Evolutionary conservation across 2,113 vertebrate genomes (phyloP).

Genomic region (Cyanistes caeruleus): DNA sequence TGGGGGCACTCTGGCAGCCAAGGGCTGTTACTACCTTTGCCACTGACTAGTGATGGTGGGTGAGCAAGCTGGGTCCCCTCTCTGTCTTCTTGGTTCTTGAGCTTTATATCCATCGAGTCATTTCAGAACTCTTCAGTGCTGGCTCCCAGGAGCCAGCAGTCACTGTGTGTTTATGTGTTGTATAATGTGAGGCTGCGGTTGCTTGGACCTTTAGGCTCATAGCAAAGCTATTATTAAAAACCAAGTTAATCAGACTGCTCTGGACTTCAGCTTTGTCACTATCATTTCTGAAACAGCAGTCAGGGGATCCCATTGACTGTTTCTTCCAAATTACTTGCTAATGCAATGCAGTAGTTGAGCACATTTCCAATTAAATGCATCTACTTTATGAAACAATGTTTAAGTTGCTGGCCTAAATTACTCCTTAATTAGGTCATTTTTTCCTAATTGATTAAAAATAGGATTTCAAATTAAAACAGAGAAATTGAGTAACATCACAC

Average conservation of each 20-base stretch:
- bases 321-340: conserved; percentile 50
- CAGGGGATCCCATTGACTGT: background rate
- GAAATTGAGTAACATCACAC: conserved; percentile 48
- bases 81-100: background rate
- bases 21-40: background rate
- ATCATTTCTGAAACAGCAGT: background rate
- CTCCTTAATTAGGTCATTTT: conserved; percentile 69
- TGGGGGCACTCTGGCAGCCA: background rate
- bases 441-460: conserved; percentile 70
- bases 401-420: conserved; percentile 65
- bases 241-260: background rate
- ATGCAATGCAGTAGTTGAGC: conserved; percentile 37
- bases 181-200: background rate
- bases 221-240: background rate
- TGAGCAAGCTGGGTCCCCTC: background rate
- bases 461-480: conserved; percentile 66
- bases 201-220: background rate
- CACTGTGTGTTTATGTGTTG: background rate
- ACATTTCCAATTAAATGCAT: conserved; percentile 63
- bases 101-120: background rate
- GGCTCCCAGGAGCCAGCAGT: background rate
- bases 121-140: background rate
- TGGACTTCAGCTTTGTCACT: background rate
- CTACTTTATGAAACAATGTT: conserved; percentile 56
- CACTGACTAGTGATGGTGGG: background rate